Conservation (phyloP, 2,113 vertebrate genomes). For the Rhadina sibilatrix region DNA sequence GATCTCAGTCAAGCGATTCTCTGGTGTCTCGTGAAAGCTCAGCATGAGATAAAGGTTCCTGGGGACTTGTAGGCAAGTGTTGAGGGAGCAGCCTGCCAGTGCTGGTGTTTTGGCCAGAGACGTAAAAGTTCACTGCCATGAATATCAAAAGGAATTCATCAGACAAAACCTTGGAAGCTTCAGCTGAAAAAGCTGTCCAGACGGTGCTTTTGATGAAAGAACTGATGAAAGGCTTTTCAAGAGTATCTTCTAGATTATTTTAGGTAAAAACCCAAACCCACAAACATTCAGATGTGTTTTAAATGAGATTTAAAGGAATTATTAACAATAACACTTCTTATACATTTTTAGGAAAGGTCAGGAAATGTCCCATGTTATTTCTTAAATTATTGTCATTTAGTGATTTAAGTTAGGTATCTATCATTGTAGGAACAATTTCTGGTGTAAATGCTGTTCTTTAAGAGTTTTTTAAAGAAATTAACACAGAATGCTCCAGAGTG, state of each 20-base stretch:
- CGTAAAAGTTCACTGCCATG: slow-evolving; percentile 12
- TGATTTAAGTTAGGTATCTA: not conserved
- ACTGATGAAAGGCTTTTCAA: not conserved
- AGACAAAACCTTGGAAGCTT: not conserved
- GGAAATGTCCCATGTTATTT: not conserved
- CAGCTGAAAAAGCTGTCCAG: not conserved
- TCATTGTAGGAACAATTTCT: not conserved
- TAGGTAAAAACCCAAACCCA: not conserved
- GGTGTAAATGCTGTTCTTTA: not conserved
- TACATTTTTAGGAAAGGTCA: not conserved
- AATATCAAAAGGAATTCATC: slow-evolving; percentile 21
- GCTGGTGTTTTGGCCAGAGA: slow-evolving; percentile 1
- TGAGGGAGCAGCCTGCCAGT: not conserved
- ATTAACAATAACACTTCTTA: not conserved
- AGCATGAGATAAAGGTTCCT: slow-evolving; percentile 36
- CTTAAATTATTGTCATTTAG: not conserved
- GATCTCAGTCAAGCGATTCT: not conserved
- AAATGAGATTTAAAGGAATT: not conserved
- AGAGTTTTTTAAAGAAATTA: not conserved
- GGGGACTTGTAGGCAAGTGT: slow-evolving; percentile 2
- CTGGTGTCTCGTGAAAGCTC: slow-evolving; percentile 45
- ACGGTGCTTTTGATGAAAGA: not conserved
- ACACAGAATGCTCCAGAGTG: not conserved
- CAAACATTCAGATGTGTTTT: not conserved
- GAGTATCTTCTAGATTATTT: not conserved